A percentile compares a stretch with the other conserved stretches of the same genome.
Evolutionary conservation across 2,113 vertebrate species (phyloP).

Genomic region (Antechinus stuartii): DNA sequence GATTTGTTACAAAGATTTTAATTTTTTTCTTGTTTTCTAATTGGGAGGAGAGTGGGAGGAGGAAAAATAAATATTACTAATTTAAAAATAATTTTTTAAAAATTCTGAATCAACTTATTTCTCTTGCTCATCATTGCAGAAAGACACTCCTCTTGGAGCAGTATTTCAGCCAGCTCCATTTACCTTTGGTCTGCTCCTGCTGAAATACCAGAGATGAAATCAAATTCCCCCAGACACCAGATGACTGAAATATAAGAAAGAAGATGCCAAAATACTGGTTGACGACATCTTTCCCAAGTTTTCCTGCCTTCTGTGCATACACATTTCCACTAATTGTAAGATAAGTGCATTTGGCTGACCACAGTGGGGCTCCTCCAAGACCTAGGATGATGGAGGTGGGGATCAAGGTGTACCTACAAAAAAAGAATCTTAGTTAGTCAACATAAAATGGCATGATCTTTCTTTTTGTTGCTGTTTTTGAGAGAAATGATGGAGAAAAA

Average conservation of each 20-base stretch:
- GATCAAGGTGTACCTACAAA: conserved; percentile 92
- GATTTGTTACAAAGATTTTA: not conserved
- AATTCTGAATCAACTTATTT: not conserved
- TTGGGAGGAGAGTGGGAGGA: not conserved
- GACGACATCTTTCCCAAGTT: conserved; percentile 87
- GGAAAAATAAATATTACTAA: not conserved
- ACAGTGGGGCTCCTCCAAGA: conserved; percentile 93
- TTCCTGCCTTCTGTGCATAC: conserved; percentile 82
- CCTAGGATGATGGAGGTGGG: conserved; percentile 94
- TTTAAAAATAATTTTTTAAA: not conserved
- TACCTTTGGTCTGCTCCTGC: conserved; percentile 88
- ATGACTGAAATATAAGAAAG: conserved; percentile 96
- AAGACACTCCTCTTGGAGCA: not conserved
- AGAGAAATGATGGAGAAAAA: not conserved
- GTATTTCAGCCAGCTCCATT: not conserved
- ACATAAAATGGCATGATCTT: not conserved
- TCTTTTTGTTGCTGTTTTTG: accelerated
- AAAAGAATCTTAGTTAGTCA: conserved; percentile 52
- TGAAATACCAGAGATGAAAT: conserved; percentile 95
- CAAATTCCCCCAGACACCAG: conserved; percentile 95
- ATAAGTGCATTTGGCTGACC: conserved; percentile 96
- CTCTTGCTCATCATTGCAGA: accelerated
- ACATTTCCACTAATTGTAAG: conserved; percentile 90
- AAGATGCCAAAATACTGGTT: conserved; percentile 96
- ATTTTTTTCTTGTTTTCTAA: not conserved